Evolutionary conservation across 2,888 invertebrate genomes (phyloP).

Genomic region (Romanomermis culicivorax): DNA sequence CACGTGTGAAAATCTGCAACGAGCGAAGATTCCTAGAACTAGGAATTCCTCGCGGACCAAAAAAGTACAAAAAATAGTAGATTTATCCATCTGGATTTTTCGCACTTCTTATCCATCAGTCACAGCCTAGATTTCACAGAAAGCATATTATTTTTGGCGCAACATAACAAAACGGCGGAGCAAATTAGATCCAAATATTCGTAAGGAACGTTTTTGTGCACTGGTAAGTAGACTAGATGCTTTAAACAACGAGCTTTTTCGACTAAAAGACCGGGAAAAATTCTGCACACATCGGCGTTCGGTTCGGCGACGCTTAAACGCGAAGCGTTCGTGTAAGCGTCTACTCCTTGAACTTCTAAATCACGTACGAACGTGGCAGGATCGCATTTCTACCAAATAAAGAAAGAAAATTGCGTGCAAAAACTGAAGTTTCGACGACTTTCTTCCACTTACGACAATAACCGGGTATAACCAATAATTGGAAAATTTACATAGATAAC

Average conservation of each 20-base stretch:
- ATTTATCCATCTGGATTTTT: too few species aligned
- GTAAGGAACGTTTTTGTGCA: slow-evolving; percentile 30
- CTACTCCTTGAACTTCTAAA: slow-evolving; percentile 28
- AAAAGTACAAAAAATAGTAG: too few species aligned
- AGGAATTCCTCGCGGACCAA: too few species aligned
- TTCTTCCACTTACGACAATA: neutral
- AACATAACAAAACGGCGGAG: slow-evolving; percentile 14
- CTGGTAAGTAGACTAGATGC: slow-evolving; percentile 31
- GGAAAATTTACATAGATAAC: neutral
- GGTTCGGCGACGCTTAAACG: slow-evolving; percentile 29
- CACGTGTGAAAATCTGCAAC: too few species aligned
- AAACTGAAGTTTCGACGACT: too few species aligned
- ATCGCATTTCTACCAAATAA: neutral
- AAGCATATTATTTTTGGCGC: too few species aligned
- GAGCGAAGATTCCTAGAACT: too few species aligned
- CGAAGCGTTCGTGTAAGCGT: slow-evolving; percentile 31
- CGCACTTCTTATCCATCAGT: too few species aligned
- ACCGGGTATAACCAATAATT: neutral
- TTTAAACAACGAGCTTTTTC: slow-evolving; percentile 27
- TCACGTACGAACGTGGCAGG: neutral
- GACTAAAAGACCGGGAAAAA: too few species aligned
- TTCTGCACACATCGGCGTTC: slow-evolving; percentile 20
- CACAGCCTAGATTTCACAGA: too few species aligned
- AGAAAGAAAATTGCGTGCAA: too few species aligned
- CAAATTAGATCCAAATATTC: slow-evolving; percentile 25